Evolutionary conservation across 2,113 vertebrate species (phyloP).

Genomic region (Thamnophis sirtalis): DNA sequence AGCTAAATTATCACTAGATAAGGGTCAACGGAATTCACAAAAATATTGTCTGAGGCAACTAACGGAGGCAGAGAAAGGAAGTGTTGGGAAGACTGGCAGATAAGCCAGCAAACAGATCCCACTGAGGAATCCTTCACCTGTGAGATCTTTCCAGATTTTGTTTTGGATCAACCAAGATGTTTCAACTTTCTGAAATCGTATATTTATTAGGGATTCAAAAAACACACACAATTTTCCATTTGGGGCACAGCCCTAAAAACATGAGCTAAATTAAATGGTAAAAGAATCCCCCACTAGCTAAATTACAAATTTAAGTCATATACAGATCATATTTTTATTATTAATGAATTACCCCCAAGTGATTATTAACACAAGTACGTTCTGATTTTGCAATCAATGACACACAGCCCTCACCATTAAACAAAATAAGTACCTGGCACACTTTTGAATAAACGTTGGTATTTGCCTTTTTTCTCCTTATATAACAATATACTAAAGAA

Average conservation of each 20-base stretch:
- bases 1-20: neutral
- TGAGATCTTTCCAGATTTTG: neutral
- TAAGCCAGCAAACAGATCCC: neutral
- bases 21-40: neutral
- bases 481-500: neutral
- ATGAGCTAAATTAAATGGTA: slow-evolving; percentile 19
- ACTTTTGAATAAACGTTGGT: neutral
- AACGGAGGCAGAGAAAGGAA: neutral
- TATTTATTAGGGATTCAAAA: neutral
- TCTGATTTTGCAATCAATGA: neutral
- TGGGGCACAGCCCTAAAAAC: neutral
- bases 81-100: neutral
- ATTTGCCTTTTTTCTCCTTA: neutral
- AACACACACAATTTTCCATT: neutral
- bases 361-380: neutral
- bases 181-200: neutral
- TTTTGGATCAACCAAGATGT: neutral
- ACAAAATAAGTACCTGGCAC: neutral
- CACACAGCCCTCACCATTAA: neutral
- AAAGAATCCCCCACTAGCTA: slow-evolving; percentile 25
- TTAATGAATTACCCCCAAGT: neutral
- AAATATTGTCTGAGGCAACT: neutral
- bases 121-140: neutral
- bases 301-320: slow-evolving; percentile 4
- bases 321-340: neutral